Evolutionary conservation across 2,113 vertebrate genomes (phyloP), one percentile per base, ranked within the genome.

Genomic region (Hippocampus barbouri): DNA sequence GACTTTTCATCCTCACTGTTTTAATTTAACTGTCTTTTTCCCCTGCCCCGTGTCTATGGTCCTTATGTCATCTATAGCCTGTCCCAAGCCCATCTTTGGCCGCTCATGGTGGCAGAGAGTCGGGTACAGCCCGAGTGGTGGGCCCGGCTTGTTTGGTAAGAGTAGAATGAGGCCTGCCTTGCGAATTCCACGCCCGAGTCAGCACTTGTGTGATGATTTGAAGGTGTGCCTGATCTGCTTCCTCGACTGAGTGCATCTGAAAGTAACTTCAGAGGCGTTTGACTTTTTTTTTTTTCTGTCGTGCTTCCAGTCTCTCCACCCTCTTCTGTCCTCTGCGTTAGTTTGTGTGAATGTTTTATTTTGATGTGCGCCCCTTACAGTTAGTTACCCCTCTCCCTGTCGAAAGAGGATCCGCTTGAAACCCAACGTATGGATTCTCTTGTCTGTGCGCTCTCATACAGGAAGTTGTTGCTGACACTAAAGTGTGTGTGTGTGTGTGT

Each of bases 141-240:
- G 90, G 86, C 78, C 90, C 93, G 2, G 51, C 83, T 62, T 91
- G 86, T 77, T 88, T 90, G 86, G 79, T 92, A 90, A 89, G 89
- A 86, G 73, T 71, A 72, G 56, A 80, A 74, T 45, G 41, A 72
- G 61, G 64, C 0, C 53, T 23, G 45, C 61, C 62, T 75, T 71
- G 56, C 65, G n/a, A 69, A 61, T 74, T 38, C 30, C 34, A 61
- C 64, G 63, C 62, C 65, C 69, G 67, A n/a, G 45, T 54, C 41
- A 54, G 18, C 63, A 47, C 68, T 71, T 51, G 65, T 78, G 81
- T 83, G 70, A 25, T 72, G 21, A 71, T 72, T 70, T 67, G 21
- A 20, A 56, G 40, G 56, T 72, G 66, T 79, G 78, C 16, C 0
- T 70, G 71, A 78, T 75, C 71, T 79, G n/a, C 75, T 70, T 49